Evolutionary conservation across 1,140 invertebrate genomes (phyloP).

Genomic region (Drosophila varians): DNA sequence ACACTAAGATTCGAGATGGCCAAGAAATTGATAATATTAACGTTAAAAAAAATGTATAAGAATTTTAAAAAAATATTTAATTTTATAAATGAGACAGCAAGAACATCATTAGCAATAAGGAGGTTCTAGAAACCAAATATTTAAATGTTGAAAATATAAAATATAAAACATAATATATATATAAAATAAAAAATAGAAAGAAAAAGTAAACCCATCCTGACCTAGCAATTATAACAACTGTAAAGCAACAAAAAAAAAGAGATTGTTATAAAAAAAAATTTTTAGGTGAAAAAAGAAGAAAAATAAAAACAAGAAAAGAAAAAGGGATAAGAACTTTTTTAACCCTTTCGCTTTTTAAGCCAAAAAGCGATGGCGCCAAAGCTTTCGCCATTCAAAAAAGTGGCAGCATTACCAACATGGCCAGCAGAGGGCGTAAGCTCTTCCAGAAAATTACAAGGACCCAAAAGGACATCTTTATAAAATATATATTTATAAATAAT

Average conservation of each 20-base stretch:
- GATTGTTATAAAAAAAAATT: not conserved
- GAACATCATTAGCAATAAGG: no score
- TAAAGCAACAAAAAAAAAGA: no score
- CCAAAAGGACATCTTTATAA: no score
- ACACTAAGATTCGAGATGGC: not conserved
- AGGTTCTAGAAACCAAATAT: no score
- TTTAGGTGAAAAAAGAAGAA: not conserved
- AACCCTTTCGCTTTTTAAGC: constrained; percentile 79
- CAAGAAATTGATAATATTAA: not conserved
- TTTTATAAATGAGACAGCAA: no score
- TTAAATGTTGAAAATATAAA: no score
- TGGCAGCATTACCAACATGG: constrained; percentile 26
- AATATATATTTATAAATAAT: no score
- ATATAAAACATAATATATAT: no score
- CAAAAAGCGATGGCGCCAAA: constrained; percentile 72
- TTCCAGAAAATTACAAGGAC: not conserved
- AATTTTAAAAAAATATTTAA: not conserved
- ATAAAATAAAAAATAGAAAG: no score
- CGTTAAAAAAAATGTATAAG: not conserved
- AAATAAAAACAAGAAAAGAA: not conserved
- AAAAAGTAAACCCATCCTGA: no score
- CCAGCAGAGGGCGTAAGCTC: constrained; percentile 52
- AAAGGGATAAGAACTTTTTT: constrained; percentile 28
- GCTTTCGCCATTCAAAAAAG: constrained; percentile 80
- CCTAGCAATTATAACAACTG: no score